A percentile compares a stretch with the other conserved stretches of the same genome.
phyloP scores from a whole-genome alignment of 2,113 vertebrate species.

The Bubo blakistoni region DNA sequence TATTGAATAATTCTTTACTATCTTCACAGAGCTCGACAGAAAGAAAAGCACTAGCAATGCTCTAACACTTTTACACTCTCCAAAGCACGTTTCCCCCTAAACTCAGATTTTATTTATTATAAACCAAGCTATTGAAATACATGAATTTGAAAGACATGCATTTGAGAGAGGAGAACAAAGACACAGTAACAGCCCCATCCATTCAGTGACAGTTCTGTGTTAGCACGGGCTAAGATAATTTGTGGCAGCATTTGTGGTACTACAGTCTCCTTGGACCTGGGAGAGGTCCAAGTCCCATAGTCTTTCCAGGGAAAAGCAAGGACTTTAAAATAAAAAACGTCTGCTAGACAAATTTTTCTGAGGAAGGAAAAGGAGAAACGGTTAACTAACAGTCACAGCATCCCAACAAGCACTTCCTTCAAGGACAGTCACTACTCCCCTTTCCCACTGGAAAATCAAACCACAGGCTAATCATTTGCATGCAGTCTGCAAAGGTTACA shows the following conservation, averaged over 20 bases:
- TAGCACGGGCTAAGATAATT: background rate
- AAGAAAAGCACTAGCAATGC: background rate
- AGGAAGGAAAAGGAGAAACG: background rate
- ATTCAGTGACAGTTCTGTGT: background rate
- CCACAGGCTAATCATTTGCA: background rate
- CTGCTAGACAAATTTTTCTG: background rate
- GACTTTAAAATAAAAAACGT: background rate
- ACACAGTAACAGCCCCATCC: background rate
- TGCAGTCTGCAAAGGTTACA: background rate
- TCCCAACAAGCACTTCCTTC: background rate
- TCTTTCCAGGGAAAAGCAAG: background rate
- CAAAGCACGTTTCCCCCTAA: background rate
- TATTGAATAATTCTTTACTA: background rate
- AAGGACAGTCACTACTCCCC: background rate
- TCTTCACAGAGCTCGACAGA: background rate
- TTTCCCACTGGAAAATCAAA: background rate
- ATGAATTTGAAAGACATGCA: background rate
- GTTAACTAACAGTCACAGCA: background rate
- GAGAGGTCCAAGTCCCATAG: background rate
- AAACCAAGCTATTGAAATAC: background rate
- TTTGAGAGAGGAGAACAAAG: background rate
- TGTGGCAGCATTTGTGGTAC: background rate
- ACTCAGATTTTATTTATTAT: background rate
- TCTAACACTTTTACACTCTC: background rate
- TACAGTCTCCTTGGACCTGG: background rate